Percentiles rank a stretch among this genome's conserved stretches.
Evolutionary conservation across 2,888 invertebrate genomes (phyloP).

Genomic region (Molanna angustata): DNA sequence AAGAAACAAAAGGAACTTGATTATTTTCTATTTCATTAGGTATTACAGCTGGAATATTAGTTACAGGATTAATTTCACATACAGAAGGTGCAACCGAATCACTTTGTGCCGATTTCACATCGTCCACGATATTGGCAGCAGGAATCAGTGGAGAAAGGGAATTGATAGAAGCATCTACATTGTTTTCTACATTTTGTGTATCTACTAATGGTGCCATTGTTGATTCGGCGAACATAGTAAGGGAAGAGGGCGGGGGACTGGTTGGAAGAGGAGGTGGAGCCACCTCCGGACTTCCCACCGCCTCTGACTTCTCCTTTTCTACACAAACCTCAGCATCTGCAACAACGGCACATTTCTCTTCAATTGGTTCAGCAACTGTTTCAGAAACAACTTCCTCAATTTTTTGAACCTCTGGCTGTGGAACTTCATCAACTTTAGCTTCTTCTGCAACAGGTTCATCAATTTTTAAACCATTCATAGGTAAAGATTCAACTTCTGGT

Average conservation of each 20-base stretch:
- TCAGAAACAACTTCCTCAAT: conserved; percentile 16
- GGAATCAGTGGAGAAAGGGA: conserved; percentile 21
- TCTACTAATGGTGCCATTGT: conserved; percentile 55
- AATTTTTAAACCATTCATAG: conserved; percentile 27
- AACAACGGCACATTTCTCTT: conserved; percentile 38
- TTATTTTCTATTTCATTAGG: conserved; percentile 14
- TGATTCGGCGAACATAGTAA: conserved; percentile 70
- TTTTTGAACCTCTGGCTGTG: conserved; percentile 9
- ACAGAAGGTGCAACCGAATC: conserved; percentile 14
- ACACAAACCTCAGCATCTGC: conserved; percentile 58
- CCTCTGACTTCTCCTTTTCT: conserved; percentile 36
- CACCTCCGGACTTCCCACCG: conserved; percentile 61
- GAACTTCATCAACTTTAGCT: conserved; percentile 21
- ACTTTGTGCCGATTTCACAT: conserved; percentile 9
- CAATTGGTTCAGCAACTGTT: conserved; percentile 20
- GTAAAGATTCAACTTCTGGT: conserved; percentile 20
- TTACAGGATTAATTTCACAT: conserved; percentile 23
- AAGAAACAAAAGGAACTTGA: conserved; percentile 16
- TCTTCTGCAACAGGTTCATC: conserved; percentile 25
- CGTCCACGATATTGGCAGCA: conserved; percentile 10
- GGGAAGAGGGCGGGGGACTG: conserved; percentile 72
- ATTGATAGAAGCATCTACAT: conserved; percentile 28
- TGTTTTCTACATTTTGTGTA: conserved; percentile 16
- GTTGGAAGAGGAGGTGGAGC: conserved; percentile 71
- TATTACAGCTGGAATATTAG: conserved; percentile 19